Base-by-base conservation (phyloP, 2,113 vertebrate species). In the Perognathus longimembris region DNA sequence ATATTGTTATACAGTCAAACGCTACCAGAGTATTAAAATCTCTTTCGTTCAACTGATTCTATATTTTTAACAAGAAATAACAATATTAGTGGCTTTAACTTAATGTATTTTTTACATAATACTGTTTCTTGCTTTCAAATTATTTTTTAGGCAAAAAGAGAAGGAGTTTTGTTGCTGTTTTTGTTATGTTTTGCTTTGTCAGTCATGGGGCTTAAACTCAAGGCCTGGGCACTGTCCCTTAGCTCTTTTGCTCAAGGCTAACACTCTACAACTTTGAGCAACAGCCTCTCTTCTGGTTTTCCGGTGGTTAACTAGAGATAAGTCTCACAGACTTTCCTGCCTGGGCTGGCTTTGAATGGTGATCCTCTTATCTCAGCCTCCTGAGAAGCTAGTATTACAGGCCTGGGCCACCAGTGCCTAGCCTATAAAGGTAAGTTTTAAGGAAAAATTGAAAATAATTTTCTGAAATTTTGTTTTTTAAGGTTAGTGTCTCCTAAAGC, bases 1-100 rank as follows among this genome's bases (percentile, higher is more conserved):
- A 57, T 61, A 84, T n/a, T 50, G 22, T 85, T 88, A 76, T 36
- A 6, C n/a, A 85, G 63, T 87, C 42, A 94, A 91, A 22, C 3
- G 66, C 34, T 34, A 69, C 76, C 67, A 75, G 50, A 92, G 7
- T 88, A 85, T 57, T 42, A 91, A 90, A 97, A 96, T 96, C 88
- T 95, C 96, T 93, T 97, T 92, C 95, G 89, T 63, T 95, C 70
- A 80, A 84, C 30, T 77, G 74, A 96, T 81, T 76, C 79, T 95
- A 91, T 96, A 93, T 74, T 89, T 89, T 94, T 76, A 24, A 45
- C 64, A 34, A 89, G 91, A 90, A 18, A 80, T 7, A 87, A 42
- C 34, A 91, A 50, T 78, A 45, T 92, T 69, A 96, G 2, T 64
- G 57, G 9, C 24, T 89, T 96, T 86, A 91, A 94, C 70, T 85